A percentile compares a stretch with the other conserved stretches of the same genome.
Evolutionary conservation across 1,140 invertebrate genomes (phyloP).

Genomic region (Semibalanus balanoides): DNA sequence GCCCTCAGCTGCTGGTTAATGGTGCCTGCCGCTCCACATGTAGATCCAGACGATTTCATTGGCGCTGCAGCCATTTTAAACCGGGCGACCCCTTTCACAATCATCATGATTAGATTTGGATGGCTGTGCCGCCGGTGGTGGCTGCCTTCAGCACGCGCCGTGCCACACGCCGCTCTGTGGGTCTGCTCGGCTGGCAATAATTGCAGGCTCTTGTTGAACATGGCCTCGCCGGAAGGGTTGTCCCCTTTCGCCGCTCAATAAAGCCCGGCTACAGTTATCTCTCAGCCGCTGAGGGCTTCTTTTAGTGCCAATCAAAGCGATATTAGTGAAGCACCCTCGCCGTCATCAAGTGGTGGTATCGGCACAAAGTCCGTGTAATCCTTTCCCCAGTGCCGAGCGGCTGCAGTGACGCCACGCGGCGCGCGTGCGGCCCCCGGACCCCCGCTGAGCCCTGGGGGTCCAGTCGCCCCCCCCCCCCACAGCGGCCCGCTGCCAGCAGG

Average conservation of each 20-base stretch:
- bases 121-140: background rate
- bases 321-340: background rate
- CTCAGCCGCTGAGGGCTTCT: background rate
- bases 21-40: background rate
- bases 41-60: background rate
- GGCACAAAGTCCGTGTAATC: background rate
- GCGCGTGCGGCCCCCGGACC: background rate
- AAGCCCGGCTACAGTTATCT: background rate
- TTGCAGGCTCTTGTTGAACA: background rate
- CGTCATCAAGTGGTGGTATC: background rate
- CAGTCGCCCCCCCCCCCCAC: no score
- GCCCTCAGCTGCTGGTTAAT: background rate
- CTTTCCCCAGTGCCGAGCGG: background rate
- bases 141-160: no score
- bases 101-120: conserved; percentile 2
- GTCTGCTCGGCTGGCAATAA: background rate
- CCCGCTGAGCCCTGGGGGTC: background rate
- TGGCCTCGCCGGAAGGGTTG: background rate
- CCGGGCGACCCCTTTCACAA: background rate
- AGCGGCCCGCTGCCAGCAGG: background rate
- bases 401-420: no score
- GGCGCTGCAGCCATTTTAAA: background rate
- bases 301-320: conserved; percentile 2
- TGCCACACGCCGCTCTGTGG: background rate
- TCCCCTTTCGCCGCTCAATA: background rate